phyloP scores from a whole-genome alignment of 2,888 invertebrate genomes.

The Leptinotarsa rubiginosa region DNA sequence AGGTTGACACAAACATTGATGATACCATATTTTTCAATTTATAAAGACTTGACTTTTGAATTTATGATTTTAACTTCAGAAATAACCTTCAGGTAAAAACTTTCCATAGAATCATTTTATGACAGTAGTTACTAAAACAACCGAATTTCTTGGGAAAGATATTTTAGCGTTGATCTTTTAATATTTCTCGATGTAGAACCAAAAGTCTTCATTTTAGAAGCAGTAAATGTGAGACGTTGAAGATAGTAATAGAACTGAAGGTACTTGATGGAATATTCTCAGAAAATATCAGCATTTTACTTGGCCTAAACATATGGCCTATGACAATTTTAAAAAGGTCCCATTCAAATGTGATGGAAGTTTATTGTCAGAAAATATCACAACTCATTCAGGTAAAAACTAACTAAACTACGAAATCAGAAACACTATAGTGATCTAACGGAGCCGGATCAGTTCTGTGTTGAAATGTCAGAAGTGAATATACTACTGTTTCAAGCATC shows the following conservation, averaged over 20 bases:
- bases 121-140: slow-evolving; percentile 1
- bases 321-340: slow-evolving; percentile 84
- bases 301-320: slow-evolving; percentile 87
- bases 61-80: not conserved
- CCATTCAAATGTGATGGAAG: slow-evolving; percentile 89
- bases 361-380: slow-evolving; percentile 85
- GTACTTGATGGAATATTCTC: slow-evolving; percentile 94
- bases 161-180: not conserved
- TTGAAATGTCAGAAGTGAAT: slow-evolving; percentile 90
- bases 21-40: too few species aligned
- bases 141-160: not conserved
- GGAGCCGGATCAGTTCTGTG: slow-evolving; percentile 95
- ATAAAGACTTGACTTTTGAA: not conserved
- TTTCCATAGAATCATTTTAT: not conserved
- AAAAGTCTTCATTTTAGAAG: slow-evolving; percentile 45
- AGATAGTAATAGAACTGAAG: slow-evolving; percentile 91
- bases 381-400: slow-evolving; percentile 80
- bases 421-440: slow-evolving; percentile 83
- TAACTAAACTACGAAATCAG: slow-evolving; percentile 85
- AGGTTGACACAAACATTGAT: too few species aligned
- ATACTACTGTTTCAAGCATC: slow-evolving; percentile 88
- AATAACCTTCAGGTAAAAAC: too few species aligned
- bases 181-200: not conserved
- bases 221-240: slow-evolving; percentile 74
- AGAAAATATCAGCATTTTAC: slow-evolving; percentile 89